Evolutionary conservation across 37 sponge, comb jelly and placozoan genomes (phyloP), one percentile per base, ranked within the genome.

Genomic region (Spongia lamella): DNA sequence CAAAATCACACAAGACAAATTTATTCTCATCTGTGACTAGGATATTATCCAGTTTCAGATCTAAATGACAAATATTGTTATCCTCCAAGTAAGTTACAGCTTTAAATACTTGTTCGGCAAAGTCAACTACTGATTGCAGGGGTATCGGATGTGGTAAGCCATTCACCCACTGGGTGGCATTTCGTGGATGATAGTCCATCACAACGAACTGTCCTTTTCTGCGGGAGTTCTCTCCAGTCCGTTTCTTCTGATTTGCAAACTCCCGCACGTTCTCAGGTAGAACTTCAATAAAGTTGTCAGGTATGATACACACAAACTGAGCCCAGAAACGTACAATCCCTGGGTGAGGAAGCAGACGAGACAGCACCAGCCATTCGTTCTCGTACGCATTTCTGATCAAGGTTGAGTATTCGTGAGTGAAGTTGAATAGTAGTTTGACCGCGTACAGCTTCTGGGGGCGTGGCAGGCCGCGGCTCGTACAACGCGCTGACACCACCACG

Each of bases 311-410:
- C 39, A 93, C 79, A 82, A 93, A 93, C 61, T 93, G 89, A n/a
- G 89, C 72, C 89, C 89, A 88, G 65, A 75, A 93, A 26, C 80
- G 72, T 0, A 93, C 79, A 17, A 93, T 78, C 38, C 88, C 77
- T 31, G 35, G 71, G 27, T 93, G 93, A 2, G 93, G 82, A 1
- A 81, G 70, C n/a, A 88, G 68, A 33, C 80, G 22, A 2, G 93
- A 93, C 1, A 93, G 61, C 37, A 93, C 53, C 32, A 76, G 75
- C 93, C 89, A 88, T 55, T 93, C 93, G 43, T 93, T 93, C 64
- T 93, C 93, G 51, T 76, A 88, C 34, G 82, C 68, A 61, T 93
- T 85, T 5, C 81, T n/a, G 29, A 85, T 67, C 14, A 75, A 76
- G 9, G 83, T 71, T 14, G 89, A 78, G 29, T 83, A 73, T 33